Percentiles rank a stretch among this genome's conserved stretches.
phyloP scores from a whole-genome alignment of 2,888 invertebrate genomes.

The Nomada fucata region DNA sequence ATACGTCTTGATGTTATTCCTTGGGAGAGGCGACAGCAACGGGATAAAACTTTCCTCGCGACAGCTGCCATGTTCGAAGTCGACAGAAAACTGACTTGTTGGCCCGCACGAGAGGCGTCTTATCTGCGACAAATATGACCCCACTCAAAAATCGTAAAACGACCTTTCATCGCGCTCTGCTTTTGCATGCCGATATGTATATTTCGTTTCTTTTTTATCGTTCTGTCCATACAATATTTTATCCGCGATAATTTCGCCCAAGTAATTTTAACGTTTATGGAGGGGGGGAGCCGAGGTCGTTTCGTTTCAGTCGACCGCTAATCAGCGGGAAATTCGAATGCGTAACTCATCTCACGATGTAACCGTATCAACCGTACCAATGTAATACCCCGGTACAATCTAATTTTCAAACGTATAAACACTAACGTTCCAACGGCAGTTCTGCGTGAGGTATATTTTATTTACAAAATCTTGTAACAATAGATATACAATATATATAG shows the following conservation, averaged over 20 bases:
- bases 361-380: neutral
- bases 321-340: constrained; percentile 4
- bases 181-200: too few relatives aligned
- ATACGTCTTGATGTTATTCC: constrained; percentile 73
- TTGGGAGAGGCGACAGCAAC: constrained; percentile 53
- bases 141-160: neutral
- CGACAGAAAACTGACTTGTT: constrained; percentile 59
- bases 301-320: neutral
- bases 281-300: too few relatives aligned
- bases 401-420: neutral
- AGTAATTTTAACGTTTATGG: neutral
- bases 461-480: constrained; percentile 52
- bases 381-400: neutral
- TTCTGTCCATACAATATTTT: neutral
- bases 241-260: neutral
- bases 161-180: neutral
- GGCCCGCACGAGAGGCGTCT: neutral
- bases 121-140: neutral
- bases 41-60: constrained; percentile 61
- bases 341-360: neutral
- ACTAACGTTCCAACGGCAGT: neutral
- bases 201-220: neutral
- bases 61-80: constrained; percentile 73
- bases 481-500: constrained; percentile 21
- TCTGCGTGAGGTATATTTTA: constrained; percentile 22